Base-by-base conservation (phyloP, 2,888 invertebrate species). In the Pristionchus exspectatus region DNA sequence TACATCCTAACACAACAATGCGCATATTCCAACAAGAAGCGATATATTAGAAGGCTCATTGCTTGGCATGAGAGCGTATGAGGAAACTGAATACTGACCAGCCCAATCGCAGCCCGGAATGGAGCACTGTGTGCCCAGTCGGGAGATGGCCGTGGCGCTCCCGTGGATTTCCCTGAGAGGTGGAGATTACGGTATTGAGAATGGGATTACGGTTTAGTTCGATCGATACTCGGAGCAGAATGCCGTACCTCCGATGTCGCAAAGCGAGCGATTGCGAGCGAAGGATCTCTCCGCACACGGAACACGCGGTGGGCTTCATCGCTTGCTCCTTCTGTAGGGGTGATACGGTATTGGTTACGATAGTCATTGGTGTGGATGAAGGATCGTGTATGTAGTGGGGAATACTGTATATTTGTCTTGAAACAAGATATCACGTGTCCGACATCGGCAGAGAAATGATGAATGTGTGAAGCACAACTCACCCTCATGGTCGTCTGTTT, bases 211-310 rank as follows among this genome's bases (percentile, higher is more conserved):
- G 18, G 59, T 24, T n/a, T 1, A n/a, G 0, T 3, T 63, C n/a
- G 63, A 63, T 50, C 12, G 44, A 7, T 50, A 50, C 0, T 50
- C 44, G 10, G 0, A 12, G 44, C 9, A 1, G 44, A 50, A 50
- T 63, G n/a, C 7, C 63, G 21, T 24, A 63, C 63, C 63, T 63
- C 21, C 81, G 24, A 21, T 81, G 81, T 54, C 50, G 50, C 18
- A 44, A 1, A 0, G 81, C 81, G 27, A 81, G 81, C 9, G 81
- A 50, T n/a, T 54, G 81, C n/a, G 44, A 44, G 21, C 81, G 81
- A n/a, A 81, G 50, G 50, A 81, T 81, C 27, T 81, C 81, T 10
- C 81, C 81, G 27, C 81, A 81, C 21, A 81, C 44, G 18, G 81
- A 18, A 33, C 81, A 81, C 12, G 81, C 81, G 12, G 81, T 54